These are phyloP conservation scores for Coregonus ussuriensis DNA, from an alignment of 2,797 vertebrate genomes.

Conservation along the genomic window DNA sequence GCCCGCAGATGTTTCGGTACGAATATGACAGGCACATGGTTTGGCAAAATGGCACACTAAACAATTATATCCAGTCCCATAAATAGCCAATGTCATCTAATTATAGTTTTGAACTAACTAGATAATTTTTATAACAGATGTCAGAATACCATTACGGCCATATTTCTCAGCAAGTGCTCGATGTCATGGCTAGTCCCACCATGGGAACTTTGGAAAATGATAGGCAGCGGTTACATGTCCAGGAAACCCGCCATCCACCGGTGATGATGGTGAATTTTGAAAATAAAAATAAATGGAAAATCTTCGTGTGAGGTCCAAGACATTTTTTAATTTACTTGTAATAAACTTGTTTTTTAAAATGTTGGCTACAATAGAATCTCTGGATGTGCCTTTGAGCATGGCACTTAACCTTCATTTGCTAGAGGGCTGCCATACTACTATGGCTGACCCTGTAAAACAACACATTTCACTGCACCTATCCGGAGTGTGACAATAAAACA, in stretches of 20 bases:
- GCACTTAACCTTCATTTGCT: too few species aligned
- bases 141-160: constrained; percentile 30
- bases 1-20: constrained; percentile 46
- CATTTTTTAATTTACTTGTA: constrained; percentile 10
- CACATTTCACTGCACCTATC: too few species aligned
- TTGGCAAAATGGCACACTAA: constrained; percentile 47
- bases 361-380: not conserved
- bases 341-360: not conserved
- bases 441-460: too few species aligned
- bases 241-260: constrained; percentile 18
- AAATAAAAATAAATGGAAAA: constrained; percentile 20
- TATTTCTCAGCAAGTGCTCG: constrained; percentile 34
- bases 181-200: constrained; percentile 16
- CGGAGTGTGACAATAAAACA: too few species aligned
- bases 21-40: constrained; percentile 53
- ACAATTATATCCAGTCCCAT: constrained; percentile 53
- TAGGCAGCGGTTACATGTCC: constrained; percentile 15
- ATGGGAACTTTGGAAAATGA: constrained; percentile 29
- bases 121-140: constrained; percentile 56
- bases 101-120: constrained; percentile 55
- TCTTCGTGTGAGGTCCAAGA: constrained; percentile 40
- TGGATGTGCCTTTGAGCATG: too few species aligned
- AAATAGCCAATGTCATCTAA: constrained; percentile 53
- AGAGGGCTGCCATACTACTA: too few species aligned
- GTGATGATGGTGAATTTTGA: constrained; percentile 2